phyloP scores from a whole-genome alignment of 2,888 invertebrate genomes.

The Tipula lateralis region DNA sequence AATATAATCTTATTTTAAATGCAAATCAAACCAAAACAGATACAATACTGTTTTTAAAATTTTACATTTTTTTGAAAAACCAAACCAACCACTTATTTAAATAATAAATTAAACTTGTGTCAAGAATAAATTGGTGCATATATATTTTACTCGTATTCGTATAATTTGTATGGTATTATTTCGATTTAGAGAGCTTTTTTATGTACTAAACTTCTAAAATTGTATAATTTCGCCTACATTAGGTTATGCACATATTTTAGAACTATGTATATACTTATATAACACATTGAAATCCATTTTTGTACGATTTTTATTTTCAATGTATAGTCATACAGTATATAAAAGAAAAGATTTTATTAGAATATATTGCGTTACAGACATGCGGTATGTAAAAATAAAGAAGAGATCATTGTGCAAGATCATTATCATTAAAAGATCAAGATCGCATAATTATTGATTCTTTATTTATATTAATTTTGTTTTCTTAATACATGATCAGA shows the following conservation, averaged over 20 bases:
- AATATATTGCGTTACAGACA: not conserved
- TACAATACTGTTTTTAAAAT: no score
- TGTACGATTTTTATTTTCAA: not conserved
- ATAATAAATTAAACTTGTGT: no score
- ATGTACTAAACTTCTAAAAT: not conserved
- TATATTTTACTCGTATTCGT: no score
- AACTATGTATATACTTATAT: not conserved
- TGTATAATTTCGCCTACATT: not conserved
- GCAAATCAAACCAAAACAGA: no score
- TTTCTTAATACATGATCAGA: not conserved
- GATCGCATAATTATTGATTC: constrained; percentile 5
- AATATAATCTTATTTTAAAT: no score
- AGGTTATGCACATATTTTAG: not conserved
- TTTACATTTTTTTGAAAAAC: no score
- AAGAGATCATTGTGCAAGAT: not conserved
- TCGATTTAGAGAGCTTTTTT: not conserved
- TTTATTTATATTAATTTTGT: not conserved
- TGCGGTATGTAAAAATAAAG: not conserved
- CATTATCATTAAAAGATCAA: constrained; percentile 19
- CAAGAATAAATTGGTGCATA: no score
- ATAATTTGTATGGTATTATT: not conserved
- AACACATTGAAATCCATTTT: not conserved
- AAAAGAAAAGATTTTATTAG: not conserved
- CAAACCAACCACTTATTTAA: no score
- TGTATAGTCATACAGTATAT: not conserved